Conservation (phyloP, 1,140 invertebrate genomes). For the Oncopodura yosiiana region DNA sequence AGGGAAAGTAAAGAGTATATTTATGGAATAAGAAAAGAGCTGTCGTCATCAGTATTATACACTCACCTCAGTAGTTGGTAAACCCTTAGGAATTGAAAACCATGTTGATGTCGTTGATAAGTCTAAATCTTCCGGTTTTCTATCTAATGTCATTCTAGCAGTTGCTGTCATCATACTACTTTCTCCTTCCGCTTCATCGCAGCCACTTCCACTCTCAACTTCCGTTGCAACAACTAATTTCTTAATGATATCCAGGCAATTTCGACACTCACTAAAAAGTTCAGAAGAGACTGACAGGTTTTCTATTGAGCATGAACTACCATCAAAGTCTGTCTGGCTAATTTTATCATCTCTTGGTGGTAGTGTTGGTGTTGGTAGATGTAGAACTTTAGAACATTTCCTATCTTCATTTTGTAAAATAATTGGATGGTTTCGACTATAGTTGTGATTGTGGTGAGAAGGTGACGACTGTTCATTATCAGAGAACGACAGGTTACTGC, state of each 20-base stretch:
- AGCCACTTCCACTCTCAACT: too few species aligned
- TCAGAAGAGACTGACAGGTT: constrained; percentile 32
- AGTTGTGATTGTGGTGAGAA: background rate
- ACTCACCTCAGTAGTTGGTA: constrained; percentile 30
- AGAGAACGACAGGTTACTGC: constrained; percentile 28
- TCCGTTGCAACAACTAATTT: constrained; percentile 16
- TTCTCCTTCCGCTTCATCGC: too few species aligned
- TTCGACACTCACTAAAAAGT: constrained; percentile 31
- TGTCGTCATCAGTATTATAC: background rate
- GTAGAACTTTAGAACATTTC: background rate
- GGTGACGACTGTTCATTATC: constrained; percentile 21
- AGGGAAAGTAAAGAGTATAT: too few species aligned
- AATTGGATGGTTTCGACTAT: background rate
- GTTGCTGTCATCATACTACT: too few species aligned
- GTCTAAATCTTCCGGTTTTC: constrained; percentile 9
- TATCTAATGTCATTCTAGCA: too few species aligned
- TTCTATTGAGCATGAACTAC: constrained; percentile 21
- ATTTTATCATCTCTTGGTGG: constrained; percentile 31
- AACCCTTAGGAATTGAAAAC: constrained; percentile 30
- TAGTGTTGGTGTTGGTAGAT: background rate
- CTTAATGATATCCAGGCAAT: constrained; percentile 33
- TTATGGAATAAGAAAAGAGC: constrained; percentile 1
- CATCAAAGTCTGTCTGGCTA: constrained; percentile 33
- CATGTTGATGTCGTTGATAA: constrained; percentile 20
- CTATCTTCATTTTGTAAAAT: background rate